Percentiles rank a stretch among this genome's conserved stretches.
phyloP scores from a whole-genome alignment of 2,113 vertebrate genomes.

The Xenus cinereus region DNA sequence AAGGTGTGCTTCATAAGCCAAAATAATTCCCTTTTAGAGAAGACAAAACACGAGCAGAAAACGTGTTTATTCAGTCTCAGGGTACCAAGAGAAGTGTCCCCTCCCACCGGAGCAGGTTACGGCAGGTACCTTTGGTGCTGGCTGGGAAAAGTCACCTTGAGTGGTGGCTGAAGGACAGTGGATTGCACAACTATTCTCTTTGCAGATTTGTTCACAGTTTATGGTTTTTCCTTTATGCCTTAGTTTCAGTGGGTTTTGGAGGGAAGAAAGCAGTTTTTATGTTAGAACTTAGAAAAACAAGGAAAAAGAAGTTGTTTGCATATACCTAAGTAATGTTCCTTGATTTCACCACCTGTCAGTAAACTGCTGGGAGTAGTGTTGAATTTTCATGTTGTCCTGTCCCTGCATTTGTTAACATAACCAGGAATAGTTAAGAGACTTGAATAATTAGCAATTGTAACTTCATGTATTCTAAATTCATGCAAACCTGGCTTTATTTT shows the following conservation, averaged over 20 bases:
- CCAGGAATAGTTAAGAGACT: neutral
- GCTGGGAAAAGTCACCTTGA: neutral
- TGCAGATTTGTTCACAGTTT: neutral
- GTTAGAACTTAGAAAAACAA: neutral
- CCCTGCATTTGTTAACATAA: neutral
- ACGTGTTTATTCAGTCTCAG: neutral
- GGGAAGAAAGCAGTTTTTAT: neutral
- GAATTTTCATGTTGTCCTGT: neutral
- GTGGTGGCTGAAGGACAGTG: too few species aligned
- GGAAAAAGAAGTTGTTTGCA: neutral
- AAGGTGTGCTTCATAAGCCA: neutral
- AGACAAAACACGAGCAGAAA: neutral
- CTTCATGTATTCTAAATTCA: neutral
- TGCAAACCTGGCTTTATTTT: neutral
- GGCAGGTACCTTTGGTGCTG: neutral
- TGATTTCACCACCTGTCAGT: neutral
- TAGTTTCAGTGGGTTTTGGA: neutral
- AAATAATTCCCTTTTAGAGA: neutral
- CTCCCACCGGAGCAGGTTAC: too few species aligned
- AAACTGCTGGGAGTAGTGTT: neutral
- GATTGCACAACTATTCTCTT: neutral
- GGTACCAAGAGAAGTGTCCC: neutral
- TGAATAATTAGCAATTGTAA: neutral
- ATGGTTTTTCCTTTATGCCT: neutral
- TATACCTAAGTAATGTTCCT: neutral